Conservation (phyloP, 2,888 invertebrate genomes). For the Geotrupes spiniger region DNA sequence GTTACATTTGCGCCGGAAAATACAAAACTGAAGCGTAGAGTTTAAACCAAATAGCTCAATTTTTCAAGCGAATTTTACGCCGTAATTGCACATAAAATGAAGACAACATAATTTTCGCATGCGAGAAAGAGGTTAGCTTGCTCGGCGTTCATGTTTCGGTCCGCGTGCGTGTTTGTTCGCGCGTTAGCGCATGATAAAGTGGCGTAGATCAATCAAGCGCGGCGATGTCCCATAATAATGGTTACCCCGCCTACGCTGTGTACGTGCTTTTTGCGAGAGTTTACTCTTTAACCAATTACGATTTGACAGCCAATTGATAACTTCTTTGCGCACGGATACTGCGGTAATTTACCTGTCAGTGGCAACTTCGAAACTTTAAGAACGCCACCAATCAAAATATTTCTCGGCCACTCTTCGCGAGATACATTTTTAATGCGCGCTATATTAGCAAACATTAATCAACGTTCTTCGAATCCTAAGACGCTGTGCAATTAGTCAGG, state of each 20-base stretch:
- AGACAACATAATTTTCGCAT: no score
- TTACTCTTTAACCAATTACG: slow-evolving; percentile 39
- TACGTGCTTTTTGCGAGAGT: slow-evolving; percentile 26
- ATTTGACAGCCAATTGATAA: slow-evolving; percentile 45
- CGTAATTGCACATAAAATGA: no score
- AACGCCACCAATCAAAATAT: slow-evolving; percentile 28
- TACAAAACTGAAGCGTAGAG: no score
- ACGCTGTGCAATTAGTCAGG: no score
- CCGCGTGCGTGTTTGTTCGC: slow-evolving; percentile 6
- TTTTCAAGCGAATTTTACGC: no score
- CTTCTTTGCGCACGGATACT: slow-evolving; percentile 37
- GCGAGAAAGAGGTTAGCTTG: no score
- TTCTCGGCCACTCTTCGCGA: slow-evolving; percentile 10
- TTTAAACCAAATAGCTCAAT: no score
- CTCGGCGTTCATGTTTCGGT: no score
- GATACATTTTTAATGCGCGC: no score
- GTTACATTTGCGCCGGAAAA: no score
- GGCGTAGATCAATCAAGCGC: slow-evolving; percentile 32
- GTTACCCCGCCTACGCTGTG: slow-evolving; percentile 30
- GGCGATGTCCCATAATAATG: slow-evolving; percentile 32
- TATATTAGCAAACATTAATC: no score
- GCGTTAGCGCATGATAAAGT: slow-evolving; percentile 20
- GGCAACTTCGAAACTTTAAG: slow-evolving; percentile 25
- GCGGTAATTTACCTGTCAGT: slow-evolving; percentile 38
- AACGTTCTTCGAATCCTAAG: no score